Base-by-base conservation (phyloP, 2,888 invertebrate species). In the Parascotia fuliginaria region DNA sequence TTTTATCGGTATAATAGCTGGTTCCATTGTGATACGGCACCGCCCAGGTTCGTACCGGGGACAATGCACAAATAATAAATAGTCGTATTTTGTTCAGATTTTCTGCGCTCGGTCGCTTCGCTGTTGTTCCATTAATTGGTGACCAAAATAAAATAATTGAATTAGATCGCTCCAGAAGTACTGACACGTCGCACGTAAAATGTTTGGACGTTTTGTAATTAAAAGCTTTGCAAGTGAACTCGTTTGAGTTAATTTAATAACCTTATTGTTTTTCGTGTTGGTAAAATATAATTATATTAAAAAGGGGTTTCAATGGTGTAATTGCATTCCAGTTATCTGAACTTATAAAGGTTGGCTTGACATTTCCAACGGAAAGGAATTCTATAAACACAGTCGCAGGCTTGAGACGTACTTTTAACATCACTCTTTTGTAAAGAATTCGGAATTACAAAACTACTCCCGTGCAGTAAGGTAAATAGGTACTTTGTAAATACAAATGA, bases 11-110 rank as follows among this genome's bases (percentile, higher is more conserved):
- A 89, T 87, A 91, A 91, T 88, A 83, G 89, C 49, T 68, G 65
- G 73, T 65, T 58, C 79, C 71, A 82, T 89, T 89, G 89, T 89
- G 73, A 49, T 49, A 59, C 57, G 76, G 79, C 81, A 75, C 87
- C 89, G 89, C 90, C 90, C 89, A 75, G 76, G 61, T 62, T 81
- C 70, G 77, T 75, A 79, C 68, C 70, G 61, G 68, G 73, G 79
- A 82, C 90, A 91, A 91, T 81, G 87, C 79, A 73, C 77, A 83
- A 75, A 89, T 87, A 89, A 91, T 91, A 92, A 92, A 92, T 92
- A 91, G 85, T 78, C 87, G 80, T 85, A 87, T 91, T 90, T 89
- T 85, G 87, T 85, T 83, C 79, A 75, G 73, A 72, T 81, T 85
- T 86, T 83, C 80, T 77, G 75, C 87, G 89, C 85, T 88, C 75